These are phyloP conservation scores for Chrysocyon brachyurus DNA, from an alignment of 2,797 vertebrate genomes.

Conservation along the genomic window DNA sequence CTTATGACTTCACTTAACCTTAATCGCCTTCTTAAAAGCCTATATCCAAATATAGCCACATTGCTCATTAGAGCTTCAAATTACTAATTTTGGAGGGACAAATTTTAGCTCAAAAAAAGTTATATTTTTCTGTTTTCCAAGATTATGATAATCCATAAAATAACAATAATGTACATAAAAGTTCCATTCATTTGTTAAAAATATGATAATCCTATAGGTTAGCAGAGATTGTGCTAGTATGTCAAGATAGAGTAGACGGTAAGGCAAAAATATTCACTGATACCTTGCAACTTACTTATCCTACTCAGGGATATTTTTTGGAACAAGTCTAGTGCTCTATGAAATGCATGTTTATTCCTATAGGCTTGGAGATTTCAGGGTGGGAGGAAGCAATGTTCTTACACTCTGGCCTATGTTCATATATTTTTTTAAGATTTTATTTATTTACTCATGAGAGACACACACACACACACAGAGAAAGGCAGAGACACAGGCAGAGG, in stretches of 20 bases:
- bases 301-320: background rate
- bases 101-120: background rate
- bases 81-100: background rate
- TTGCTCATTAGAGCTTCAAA: background rate
- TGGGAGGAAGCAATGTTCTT: background rate
- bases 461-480: too few relatives aligned
- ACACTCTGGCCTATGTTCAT: background rate
- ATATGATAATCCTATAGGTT: background rate
- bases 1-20: background rate
- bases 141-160: background rate
- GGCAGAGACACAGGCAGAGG: too few relatives aligned
- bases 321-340: background rate
- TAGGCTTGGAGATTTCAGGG: background rate
- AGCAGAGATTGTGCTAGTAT: background rate
- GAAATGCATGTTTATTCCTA: background rate
- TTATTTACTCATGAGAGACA: too few relatives aligned
- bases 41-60: background rate
- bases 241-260: background rate
- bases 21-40: background rate
- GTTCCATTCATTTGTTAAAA: background rate
- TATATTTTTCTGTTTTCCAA: background rate
- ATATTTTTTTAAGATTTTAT: too few relatives aligned
- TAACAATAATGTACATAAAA: background rate
- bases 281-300: background rate
- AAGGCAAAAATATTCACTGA: background rate